Evolutionary conservation across 1,140 invertebrate genomes (phyloP), one percentile per base, ranked within the genome.

Genomic region (Batillaria attramentaria): DNA sequence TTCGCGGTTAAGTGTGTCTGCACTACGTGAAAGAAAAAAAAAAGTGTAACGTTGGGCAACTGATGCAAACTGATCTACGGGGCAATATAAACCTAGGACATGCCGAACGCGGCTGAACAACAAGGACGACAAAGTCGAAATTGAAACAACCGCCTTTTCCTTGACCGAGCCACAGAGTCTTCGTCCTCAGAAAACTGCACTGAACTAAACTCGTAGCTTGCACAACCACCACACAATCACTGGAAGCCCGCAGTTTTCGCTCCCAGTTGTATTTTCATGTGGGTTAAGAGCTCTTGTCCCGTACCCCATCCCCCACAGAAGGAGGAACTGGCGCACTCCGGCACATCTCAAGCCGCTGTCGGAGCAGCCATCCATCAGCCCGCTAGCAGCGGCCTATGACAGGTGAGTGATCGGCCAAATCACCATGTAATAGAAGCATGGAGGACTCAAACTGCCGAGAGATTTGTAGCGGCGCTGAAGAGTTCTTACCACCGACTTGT

Each of bases 391-490:
- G 42, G 68, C 37, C n/a, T 39, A 42, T 70, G 68, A 70, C 68
- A 42, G 68, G 68, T 20, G 68, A 70, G 41, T 70, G 68, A 70
- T 70, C 41, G 68, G 42, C 37, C 24, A 42, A 70, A 70, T 70
- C 68, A 70, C 68, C 68, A 42, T 42, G 68, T 70, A 70, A 70
- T 42, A 70, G 35, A 39, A 39, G 68, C 37, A 70, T 70, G 68
- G 41, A 70, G 68, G 41, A 70, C 68, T 70, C 68, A 70, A 70
- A 33, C 37, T 39, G 35, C 35, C 13, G 68, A 42, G 68, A 70
- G 68, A 70, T 70, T 70, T 70, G 68, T 70, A 37, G 41, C 68
- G 37, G 37, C 37, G 39, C 37, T 42, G 31, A 42, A 70, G 68
- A 70, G 68, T 37, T 42, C 68, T 70, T 24, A 39, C 31, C 35